Percentiles rank a stretch among this genome's conserved stretches.
phyloP scores from a whole-genome alignment of 2,888 invertebrate species.

The Pseudolycoriella hygida region DNA sequence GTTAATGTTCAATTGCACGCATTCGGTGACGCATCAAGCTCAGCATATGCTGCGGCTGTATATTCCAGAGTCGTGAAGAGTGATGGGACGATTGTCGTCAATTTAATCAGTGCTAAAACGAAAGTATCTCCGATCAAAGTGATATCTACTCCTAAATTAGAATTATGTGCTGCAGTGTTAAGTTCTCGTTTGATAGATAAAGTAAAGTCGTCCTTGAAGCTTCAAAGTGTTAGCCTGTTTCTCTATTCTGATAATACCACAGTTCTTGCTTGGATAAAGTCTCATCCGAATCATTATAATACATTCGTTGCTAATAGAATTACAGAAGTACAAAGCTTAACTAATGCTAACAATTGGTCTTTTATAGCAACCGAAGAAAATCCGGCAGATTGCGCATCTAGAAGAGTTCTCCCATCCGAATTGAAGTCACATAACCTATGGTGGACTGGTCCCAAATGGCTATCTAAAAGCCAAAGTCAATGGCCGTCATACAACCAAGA shows the following conservation, averaged over 20 bases:
- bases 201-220: slow-evolving; percentile 12
- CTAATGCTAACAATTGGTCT: slow-evolving; percentile 8
- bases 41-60: no score
- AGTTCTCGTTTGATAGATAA: no score
- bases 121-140: no score
- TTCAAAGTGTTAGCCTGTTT: slow-evolving; percentile 7
- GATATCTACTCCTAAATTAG: no score
- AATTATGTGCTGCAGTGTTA: no score
- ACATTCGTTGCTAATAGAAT: slow-evolving; percentile 14
- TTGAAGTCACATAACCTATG: slow-evolving; percentile 10
- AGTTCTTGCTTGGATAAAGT: slow-evolving; percentile 15
- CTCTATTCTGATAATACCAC: slow-evolving; percentile 17
- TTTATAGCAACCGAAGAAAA: slow-evolving; percentile 10
- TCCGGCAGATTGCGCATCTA: slow-evolving; percentile 8
- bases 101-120: no score
- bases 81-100: no score
- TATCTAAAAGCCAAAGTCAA: background rate
- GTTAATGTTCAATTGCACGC: no score
- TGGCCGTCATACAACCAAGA: no score
- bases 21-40: no score
- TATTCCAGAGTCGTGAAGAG: no score
- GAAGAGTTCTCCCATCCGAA: slow-evolving; percentile 4
- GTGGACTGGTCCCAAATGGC: slow-evolving; percentile 14
- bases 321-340: slow-evolving; percentile 9
- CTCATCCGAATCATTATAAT: slow-evolving; percentile 10